Evolutionary conservation across 2,113 vertebrate genomes (phyloP).

Genomic region (Eubucco bourcierii): DNA sequence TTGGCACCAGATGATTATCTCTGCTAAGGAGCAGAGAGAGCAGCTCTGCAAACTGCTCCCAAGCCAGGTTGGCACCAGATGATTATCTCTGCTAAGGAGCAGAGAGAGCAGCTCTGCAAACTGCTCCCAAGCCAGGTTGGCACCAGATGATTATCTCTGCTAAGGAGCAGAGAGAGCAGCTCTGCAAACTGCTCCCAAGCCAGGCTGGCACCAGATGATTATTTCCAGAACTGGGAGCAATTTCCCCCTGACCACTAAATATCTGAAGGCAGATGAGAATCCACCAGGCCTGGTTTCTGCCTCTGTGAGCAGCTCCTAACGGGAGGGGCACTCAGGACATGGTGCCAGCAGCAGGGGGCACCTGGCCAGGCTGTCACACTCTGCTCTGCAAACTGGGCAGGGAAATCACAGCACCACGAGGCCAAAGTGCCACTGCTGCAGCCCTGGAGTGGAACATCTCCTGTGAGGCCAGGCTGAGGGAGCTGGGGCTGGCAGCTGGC

Average conservation of each 20-base stretch:
- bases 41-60: too few relatives aligned
- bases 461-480: too few relatives aligned
- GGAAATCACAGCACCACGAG: neutral
- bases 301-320: neutral
- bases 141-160: neutral
- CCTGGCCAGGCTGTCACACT: neutral
- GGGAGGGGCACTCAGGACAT: accelerated
- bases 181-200: neutral
- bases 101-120: neutral
- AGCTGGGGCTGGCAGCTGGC: too few relatives aligned
- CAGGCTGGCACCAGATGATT: neutral
- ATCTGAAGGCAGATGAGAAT: neutral
- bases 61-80: too few relatives aligned
- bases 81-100: too few relatives aligned
- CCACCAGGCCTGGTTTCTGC: neutral
- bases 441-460: neutral
- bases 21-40: too few relatives aligned
- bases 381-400: neutral
- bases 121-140: neutral
- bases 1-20: too few relatives aligned
- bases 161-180: neutral
- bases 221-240: neutral
- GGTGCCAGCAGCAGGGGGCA: neutral
- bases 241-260: neutral
- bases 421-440: neutral